These are phyloP conservation scores for Pammene fasciana DNA, from an alignment of 2,888 invertebrate species.

Conservation along the genomic window DNA sequence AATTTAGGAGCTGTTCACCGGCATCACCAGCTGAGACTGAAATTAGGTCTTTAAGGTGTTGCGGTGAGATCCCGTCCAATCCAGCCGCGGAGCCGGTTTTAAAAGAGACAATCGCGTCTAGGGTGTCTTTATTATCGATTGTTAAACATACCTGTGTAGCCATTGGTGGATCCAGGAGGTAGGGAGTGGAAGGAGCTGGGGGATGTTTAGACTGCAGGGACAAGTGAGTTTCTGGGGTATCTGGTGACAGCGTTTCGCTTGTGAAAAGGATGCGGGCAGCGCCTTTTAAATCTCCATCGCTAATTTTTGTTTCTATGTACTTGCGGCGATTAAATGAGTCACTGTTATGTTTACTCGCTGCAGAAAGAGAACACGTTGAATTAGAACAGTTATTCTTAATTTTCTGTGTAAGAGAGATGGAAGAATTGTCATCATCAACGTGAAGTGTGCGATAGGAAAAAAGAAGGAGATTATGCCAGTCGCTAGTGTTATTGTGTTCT, in stretches of 20 bases:
- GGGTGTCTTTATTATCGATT: not conserved
- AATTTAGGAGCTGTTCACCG: not conserved
- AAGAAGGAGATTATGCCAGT: too few relatives aligned
- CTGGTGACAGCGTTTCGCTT: not conserved
- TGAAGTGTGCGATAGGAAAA: too few relatives aligned
- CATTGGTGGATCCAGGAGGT: not conserved
- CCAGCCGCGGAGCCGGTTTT: constrained; percentile 9
- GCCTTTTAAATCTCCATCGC: constrained; percentile 12
- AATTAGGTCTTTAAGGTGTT: constrained; percentile 3
- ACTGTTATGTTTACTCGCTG: too few relatives aligned
- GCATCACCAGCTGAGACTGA: not conserved
- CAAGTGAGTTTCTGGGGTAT: not conserved
- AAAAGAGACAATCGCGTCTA: not conserved
- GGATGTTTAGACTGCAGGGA: constrained; percentile 6
- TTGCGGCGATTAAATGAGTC: not conserved
- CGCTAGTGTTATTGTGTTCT: too few relatives aligned
- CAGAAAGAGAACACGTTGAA: too few relatives aligned
- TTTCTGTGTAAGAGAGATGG: too few relatives aligned
- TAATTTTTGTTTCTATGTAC: not conserved
- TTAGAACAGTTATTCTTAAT: too few relatives aligned
- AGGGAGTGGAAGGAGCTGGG: not conserved
- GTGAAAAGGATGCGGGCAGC: not conserved
- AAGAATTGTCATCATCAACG: too few relatives aligned
- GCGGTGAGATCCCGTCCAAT: constrained; percentile 5
- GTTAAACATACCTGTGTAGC: not conserved